A percentile compares a stretch with the other conserved stretches of the same genome.
phyloP scores from a whole-genome alignment of 2,888 invertebrate species.

The Fragum sueziense region DNA sequence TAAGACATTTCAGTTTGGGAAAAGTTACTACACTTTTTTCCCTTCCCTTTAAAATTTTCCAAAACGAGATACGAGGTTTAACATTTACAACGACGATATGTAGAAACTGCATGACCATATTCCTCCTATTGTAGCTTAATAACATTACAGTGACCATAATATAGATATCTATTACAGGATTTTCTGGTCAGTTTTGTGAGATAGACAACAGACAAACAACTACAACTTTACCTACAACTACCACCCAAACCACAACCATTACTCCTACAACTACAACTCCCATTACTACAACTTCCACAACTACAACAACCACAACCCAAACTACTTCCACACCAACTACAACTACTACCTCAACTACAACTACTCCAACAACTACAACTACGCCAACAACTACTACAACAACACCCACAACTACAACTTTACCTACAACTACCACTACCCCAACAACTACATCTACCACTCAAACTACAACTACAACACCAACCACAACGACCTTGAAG shows the following conservation, averaged over 20 bases:
- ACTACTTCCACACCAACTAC: conserved; percentile 7
- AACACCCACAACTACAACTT: conserved; percentile 19
- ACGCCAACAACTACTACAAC: conserved; percentile 39
- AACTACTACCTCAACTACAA: conserved; percentile 14
- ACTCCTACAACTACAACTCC: conserved; percentile 10
- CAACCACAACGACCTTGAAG: conserved; percentile 40
- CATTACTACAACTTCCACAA: not conserved
- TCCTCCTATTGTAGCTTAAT: no score
- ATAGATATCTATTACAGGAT: no score
- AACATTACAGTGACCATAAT: no score
- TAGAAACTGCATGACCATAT: no score
- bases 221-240: conserved; percentile 9
- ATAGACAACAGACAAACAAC: not conserved
- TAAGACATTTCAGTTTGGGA: no score
- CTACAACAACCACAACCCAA: not conserved
- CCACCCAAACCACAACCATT: not conserved
- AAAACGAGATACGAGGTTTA: no score
- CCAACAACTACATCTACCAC: not conserved
- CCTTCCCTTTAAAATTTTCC: no score
- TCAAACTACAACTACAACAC: conserved; percentile 42
- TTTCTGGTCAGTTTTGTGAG: conserved; percentile 5
- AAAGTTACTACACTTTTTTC: no score
- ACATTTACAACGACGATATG: no score
- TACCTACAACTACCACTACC: not conserved
- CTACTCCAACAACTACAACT: conserved; percentile 34